Evolutionary conservation across 2,888 invertebrate genomes (phyloP).

Genomic region (Andrena haemorrhoa): DNA sequence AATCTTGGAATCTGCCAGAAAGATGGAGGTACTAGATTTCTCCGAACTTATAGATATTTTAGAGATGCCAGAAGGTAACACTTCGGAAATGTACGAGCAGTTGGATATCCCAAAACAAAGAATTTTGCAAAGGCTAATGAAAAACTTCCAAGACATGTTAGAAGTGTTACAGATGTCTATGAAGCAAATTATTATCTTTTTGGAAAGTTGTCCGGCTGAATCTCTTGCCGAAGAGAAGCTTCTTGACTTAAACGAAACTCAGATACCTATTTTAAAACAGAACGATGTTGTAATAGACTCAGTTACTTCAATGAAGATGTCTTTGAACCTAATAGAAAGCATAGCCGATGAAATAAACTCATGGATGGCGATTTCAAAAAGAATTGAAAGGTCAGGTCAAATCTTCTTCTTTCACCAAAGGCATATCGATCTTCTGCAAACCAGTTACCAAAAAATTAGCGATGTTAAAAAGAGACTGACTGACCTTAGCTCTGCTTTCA

Average conservation of each 20-base stretch:
- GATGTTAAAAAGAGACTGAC: slow-evolving; percentile 4
- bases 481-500: slow-evolving; percentile 6
- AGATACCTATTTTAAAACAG: slow-evolving; percentile 73
- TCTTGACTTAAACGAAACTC: slow-evolving; percentile 70
- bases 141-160: slow-evolving; percentile 85
- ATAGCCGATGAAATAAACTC: slow-evolving; percentile 27
- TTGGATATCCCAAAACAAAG: slow-evolving; percentile 77
- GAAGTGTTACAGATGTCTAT: slow-evolving; percentile 86
- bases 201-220: slow-evolving; percentile 88
- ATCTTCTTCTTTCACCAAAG: slow-evolving; percentile 44
- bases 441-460: slow-evolving; percentile 17
- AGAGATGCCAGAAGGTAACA: neutral
- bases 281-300: slow-evolving; percentile 74
- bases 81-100: neutral
- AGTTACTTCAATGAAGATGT: slow-evolving; percentile 69
- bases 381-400: slow-evolving; percentile 8
- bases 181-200: slow-evolving; percentile 89
- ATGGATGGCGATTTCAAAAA: slow-evolving; percentile 21
- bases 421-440: slow-evolving; percentile 67
- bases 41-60: neutral
- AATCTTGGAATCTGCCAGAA: too few relatives aligned
- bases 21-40: too few relatives aligned
- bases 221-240: slow-evolving; percentile 71
- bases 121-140: slow-evolving; percentile 83
- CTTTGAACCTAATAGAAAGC: slow-evolving; percentile 59